Percentiles rank a stretch among this genome's conserved stretches.
These are phyloP conservation scores for Haliaeetus leucogaster DNA, from an alignment of 2,113 vertebrate genomes.

Conservation along the genomic window DNA sequence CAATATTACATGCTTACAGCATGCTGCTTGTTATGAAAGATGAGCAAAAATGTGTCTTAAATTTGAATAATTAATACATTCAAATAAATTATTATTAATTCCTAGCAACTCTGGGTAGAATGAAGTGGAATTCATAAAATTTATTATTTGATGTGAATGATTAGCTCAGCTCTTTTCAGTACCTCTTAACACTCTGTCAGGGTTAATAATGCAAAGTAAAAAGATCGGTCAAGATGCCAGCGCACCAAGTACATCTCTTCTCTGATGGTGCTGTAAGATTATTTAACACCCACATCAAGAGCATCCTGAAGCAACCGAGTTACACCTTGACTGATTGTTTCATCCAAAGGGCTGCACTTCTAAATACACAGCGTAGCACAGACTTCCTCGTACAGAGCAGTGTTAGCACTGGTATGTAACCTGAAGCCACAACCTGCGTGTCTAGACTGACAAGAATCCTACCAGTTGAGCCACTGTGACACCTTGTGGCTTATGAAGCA, in stretches of 20 bases:
- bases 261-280: not conserved
- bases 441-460: conserved; percentile 39
- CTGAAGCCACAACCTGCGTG: not conserved
- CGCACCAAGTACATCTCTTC: not conserved
- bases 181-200: not conserved
- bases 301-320: not conserved
- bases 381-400: not conserved
- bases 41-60: not conserved
- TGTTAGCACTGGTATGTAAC: not conserved
- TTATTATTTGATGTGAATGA: not conserved
- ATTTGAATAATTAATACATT: conserved; percentile 8
- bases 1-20: not conserved
- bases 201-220: not conserved
- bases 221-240: not conserved
- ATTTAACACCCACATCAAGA: not conserved
- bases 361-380: not conserved
- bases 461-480: conserved; percentile 38
- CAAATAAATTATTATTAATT: not conserved
- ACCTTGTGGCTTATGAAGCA: conserved; percentile 21
- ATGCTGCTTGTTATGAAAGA: not conserved
- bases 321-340: not conserved
- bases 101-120: not conserved
- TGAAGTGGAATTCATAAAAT: not conserved
- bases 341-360: not conserved
- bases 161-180: not conserved